Conservation (phyloP, 2,113 vertebrate genomes). For the Pluvianellus socialis region DNA sequence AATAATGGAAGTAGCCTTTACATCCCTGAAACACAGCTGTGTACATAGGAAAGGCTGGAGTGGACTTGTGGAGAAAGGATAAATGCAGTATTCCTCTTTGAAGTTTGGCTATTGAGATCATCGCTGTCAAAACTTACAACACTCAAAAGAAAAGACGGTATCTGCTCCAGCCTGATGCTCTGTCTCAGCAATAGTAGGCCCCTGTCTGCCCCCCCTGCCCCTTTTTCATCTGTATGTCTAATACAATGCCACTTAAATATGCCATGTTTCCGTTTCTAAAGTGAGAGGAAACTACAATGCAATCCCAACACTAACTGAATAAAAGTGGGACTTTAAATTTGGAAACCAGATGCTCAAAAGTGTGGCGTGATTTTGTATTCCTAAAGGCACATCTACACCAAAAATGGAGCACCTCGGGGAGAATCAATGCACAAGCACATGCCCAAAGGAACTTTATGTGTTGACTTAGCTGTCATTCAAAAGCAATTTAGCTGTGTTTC, state of each 20-base stretch:
- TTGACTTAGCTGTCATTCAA: background rate
- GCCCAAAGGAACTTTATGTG: too few relatives aligned
- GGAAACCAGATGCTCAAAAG: background rate
- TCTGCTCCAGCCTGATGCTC: background rate
- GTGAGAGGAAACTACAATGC: background rate
- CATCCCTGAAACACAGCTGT: background rate
- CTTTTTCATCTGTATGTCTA: background rate
- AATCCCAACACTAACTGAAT: background rate
- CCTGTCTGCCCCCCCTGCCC: background rate
- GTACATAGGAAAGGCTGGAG: fast-evolving
- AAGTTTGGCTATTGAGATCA: background rate
- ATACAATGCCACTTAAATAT: background rate
- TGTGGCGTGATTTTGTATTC: background rate
- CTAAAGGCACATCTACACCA: fast-evolving
- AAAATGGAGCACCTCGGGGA: background rate
- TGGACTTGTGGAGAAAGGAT: background rate
- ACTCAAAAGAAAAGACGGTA: background rate
- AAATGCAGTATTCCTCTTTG: background rate
- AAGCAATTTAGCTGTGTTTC: background rate
- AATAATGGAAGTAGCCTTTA: background rate
- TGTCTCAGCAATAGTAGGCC: background rate
- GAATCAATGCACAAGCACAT: background rate
- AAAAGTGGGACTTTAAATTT: background rate
- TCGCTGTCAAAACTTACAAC: background rate
- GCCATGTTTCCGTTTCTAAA: background rate